Evolutionary conservation across 2,888 invertebrate genomes (phyloP).

Genomic region (Ectemnius continuus): DNA sequence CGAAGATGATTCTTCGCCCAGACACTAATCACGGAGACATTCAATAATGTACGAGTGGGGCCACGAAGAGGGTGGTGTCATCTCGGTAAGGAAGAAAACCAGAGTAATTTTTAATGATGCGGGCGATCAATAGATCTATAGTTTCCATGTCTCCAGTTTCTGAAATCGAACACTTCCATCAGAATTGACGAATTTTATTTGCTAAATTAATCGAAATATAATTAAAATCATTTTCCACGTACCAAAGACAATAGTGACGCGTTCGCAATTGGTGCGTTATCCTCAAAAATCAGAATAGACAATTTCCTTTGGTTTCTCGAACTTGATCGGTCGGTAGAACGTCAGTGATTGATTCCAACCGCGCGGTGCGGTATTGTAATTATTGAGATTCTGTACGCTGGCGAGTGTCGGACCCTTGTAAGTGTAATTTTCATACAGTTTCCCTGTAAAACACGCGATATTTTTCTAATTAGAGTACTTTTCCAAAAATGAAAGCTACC

Average conservation of each 20-base stretch:
- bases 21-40: too few relatives aligned
- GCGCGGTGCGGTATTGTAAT: slow-evolving; percentile 91
- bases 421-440: slow-evolving; percentile 63
- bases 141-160: slow-evolving; percentile 1
- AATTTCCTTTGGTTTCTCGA: slow-evolving; percentile 80
- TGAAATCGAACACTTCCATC: neutral
- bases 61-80: neutral
- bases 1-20: neutral
- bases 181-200: neutral
- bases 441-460: slow-evolving; percentile 54
- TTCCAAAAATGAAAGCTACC: too few relatives aligned
- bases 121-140: neutral
- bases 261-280: neutral
- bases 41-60: too few relatives aligned
- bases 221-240: neutral
- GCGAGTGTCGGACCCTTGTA: slow-evolving; percentile 74
- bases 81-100: slow-evolving; percentile 2
- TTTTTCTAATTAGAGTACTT: too few relatives aligned
- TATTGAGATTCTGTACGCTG: slow-evolving; percentile 79
- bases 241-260: neutral
- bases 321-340: slow-evolving; percentile 86
- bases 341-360: slow-evolving; percentile 87
- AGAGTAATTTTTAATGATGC: neutral
- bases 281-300: slow-evolving; percentile 74
- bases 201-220: neutral